Percentiles rank a stretch among this genome's conserved stretches.
Conservation (phyloP, 2,797 vertebrate species). For the Sebastes diaconus region DNA sequence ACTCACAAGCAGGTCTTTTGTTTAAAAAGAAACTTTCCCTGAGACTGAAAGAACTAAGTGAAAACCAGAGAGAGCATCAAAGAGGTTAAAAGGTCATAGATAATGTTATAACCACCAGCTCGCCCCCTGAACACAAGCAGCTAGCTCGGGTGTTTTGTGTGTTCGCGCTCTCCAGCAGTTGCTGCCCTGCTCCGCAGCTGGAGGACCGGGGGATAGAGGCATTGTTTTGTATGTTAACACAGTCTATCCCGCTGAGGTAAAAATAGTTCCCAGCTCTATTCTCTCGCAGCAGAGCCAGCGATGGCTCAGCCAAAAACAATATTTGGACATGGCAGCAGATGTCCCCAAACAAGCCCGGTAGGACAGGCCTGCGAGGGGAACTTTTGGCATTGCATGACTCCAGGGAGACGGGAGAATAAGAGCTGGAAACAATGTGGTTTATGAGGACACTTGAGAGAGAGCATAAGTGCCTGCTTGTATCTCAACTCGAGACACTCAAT, state of each 20-base stretch:
- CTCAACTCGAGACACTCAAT: slow-evolving; percentile 46
- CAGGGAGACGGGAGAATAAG: slow-evolving; percentile 28
- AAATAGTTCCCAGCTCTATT: slow-evolving; percentile 78
- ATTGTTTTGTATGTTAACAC: slow-evolving; percentile 80
- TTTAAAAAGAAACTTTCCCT: background rate
- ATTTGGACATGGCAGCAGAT: slow-evolving; percentile 83
- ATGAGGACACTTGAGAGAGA: slow-evolving; percentile 60
- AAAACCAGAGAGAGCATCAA: background rate
- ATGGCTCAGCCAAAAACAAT: slow-evolving; percentile 78
- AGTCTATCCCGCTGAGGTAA: slow-evolving; percentile 71
- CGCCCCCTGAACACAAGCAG: background rate
- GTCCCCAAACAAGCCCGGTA: slow-evolving; percentile 75
- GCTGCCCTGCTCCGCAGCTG: slow-evolving; percentile 67
- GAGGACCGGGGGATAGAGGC: slow-evolving; percentile 53
- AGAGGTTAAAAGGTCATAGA: slow-evolving; percentile 36
- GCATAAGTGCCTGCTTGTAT: slow-evolving; percentile 42
- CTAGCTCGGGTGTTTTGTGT: slow-evolving; percentile 13
- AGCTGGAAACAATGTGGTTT: slow-evolving; percentile 65
- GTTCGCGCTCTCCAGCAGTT: slow-evolving; percentile 21
- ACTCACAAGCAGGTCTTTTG: background rate
- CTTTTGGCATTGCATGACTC: slow-evolving; percentile 53
- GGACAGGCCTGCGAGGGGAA: slow-evolving; percentile 63
- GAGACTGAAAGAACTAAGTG: background rate
- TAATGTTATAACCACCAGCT: slow-evolving; percentile 16
- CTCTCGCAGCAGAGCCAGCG: slow-evolving; percentile 62